Conservation (phyloP, 2,888 invertebrate species). For the Rotaria sp. region DNA sequence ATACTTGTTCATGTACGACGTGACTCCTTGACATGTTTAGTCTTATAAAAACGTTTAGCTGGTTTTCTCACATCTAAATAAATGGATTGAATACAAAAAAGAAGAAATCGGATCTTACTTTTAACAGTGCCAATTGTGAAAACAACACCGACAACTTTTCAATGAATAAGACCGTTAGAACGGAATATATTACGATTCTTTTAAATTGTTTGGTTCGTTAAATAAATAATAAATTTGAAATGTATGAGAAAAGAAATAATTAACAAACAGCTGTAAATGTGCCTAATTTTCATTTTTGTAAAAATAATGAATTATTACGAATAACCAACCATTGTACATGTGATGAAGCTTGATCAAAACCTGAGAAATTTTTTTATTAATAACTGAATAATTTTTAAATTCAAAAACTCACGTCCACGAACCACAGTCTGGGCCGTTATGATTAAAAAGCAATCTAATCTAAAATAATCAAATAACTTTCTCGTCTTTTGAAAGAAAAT, state of each 20-base stretch:
- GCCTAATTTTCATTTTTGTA: constrained; percentile 72
- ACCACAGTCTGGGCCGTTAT: too few species aligned
- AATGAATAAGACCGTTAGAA: constrained; percentile 86
- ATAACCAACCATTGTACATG: constrained; percentile 81
- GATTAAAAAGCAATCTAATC: too few species aligned
- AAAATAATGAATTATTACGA: constrained; percentile 76
- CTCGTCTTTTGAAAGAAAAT: too few species aligned
- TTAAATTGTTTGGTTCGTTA: constrained; percentile 83
- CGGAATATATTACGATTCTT: constrained; percentile 82
- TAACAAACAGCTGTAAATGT: constrained; percentile 66
- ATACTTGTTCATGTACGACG: constrained; percentile 77
- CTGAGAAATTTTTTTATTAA: not conserved
- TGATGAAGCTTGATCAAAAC: constrained; percentile 50
- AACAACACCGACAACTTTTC: constrained; percentile 80
- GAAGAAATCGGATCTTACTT: constrained; percentile 43
- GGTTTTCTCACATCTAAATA: constrained; percentile 65
- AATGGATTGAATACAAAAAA: not conserved
- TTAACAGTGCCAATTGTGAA: constrained; percentile 67
- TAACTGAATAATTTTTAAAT: too few species aligned
- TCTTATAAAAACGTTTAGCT: constrained; percentile 66
- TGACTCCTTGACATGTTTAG: constrained; percentile 76
- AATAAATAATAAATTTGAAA: constrained; percentile 44
- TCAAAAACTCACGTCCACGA: too few species aligned
- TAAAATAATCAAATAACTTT: too few species aligned
- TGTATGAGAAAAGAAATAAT: constrained; percentile 51